Conservation (phyloP, 2,113 vertebrate species). For the Pipra filicauda region DNA sequence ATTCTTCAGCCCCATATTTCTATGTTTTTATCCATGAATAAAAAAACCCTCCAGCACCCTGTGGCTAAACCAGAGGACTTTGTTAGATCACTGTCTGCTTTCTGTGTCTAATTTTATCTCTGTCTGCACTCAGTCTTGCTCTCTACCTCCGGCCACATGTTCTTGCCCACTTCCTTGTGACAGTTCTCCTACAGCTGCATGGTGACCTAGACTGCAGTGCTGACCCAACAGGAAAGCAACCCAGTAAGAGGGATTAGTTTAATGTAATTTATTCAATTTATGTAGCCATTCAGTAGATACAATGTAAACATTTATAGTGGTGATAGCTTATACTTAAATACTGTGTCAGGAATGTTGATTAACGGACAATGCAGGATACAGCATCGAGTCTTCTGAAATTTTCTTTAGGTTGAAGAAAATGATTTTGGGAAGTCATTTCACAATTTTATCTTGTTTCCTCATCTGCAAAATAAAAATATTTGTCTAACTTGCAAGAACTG, state of each 20-base stretch:
- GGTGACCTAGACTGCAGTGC: neutral
- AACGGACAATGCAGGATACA: neutral
- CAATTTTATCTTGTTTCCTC: neutral
- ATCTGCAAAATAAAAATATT: neutral
- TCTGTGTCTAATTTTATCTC: neutral
- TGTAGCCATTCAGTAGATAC: neutral
- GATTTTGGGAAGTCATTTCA: neutral
- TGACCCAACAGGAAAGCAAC: slow-evolving; percentile 46
- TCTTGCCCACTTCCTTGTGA: slow-evolving; percentile 37
- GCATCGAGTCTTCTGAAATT: neutral
- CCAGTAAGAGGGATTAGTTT: neutral
- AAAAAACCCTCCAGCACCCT: neutral
- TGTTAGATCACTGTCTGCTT: neutral
- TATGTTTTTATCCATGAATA: neutral
- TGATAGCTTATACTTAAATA: neutral
- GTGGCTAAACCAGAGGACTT: neutral
- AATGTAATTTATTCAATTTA: neutral
- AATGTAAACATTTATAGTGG: neutral
- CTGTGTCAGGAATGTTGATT: neutral
- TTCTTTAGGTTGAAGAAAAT: neutral
- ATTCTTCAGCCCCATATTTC: neutral
- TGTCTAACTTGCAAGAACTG: neutral
- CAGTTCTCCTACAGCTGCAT: slow-evolving; percentile 28
- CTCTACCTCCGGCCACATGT: slow-evolving; percentile 26
- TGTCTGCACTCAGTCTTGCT: slow-evolving; percentile 1